A percentile compares a stretch with the other conserved stretches of the same genome.
Conservation (phyloP, 2,797 vertebrate genomes). For the Acrocephalus scirpaceus region DNA sequence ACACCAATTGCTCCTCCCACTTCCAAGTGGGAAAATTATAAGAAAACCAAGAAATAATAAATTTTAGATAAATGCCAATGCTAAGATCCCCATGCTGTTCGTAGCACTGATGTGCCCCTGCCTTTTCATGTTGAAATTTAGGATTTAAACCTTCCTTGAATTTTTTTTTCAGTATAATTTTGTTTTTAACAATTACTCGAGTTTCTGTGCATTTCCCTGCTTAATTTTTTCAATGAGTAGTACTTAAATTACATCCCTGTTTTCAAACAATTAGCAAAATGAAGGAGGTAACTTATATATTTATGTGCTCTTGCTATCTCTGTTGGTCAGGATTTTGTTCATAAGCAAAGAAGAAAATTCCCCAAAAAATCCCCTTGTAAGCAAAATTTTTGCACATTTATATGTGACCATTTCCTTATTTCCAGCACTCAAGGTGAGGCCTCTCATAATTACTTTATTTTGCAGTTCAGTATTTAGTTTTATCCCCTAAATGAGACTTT, state of each 20-base stretch:
- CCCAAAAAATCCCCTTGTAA: not conserved
- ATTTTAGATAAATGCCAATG: rapidly evolving
- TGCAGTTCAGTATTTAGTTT: not conserved
- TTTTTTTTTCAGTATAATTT: not conserved
- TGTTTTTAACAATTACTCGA: not conserved
- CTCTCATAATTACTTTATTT: not conserved
- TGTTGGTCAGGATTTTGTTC: not conserved
- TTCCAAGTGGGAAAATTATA: not conserved
- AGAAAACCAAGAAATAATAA: not conserved
- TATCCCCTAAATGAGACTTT: not conserved
- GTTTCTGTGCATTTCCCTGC: not conserved
- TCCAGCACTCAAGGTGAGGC: not conserved
- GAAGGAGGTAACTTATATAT: not conserved
- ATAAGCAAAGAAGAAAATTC: not conserved
- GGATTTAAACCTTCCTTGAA: not conserved
- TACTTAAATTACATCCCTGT: not conserved
- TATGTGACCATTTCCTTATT: not conserved
- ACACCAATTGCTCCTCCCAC: not conserved
- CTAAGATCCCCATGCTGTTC: not conserved
- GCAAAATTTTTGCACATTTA: not conserved
- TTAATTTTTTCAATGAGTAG: not conserved
- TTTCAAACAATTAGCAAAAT: not conserved
- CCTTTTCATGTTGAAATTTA: not conserved
- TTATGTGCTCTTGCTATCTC: not conserved
- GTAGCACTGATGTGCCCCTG: not conserved